Evolutionary conservation across 2,797 vertebrate species (phyloP).

Genomic region (Scomberomorus guttatus): DNA sequence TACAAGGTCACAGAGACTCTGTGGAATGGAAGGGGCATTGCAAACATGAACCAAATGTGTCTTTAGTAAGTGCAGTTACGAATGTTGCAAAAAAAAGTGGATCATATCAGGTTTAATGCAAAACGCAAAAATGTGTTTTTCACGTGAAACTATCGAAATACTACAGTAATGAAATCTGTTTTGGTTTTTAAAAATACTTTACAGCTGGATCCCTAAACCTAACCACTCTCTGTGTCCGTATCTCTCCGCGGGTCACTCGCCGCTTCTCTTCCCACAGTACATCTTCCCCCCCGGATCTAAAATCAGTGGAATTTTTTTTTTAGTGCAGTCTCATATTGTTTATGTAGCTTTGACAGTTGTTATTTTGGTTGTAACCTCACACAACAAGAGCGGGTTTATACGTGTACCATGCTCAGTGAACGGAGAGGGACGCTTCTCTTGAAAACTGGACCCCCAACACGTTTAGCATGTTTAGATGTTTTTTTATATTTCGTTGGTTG

Average conservation of each 20-base stretch:
- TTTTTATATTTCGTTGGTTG: constrained; percentile 68
- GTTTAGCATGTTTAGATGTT: constrained; percentile 56
- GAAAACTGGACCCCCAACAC: constrained; percentile 30
- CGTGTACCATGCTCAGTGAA: constrained; percentile 22
- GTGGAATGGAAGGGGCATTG: neutral
- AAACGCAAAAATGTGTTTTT: neutral
- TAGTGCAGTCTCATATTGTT: constrained; percentile 1
- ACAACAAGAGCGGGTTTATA: constrained; percentile 34
- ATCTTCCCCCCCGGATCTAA: constrained; percentile 5
- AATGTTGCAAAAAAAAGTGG: neutral
- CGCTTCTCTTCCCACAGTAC: constrained; percentile 8
- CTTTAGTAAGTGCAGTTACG: neutral
- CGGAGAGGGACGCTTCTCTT: constrained; percentile 28
- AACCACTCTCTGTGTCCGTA: constrained; percentile 5
- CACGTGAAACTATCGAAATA: neutral
- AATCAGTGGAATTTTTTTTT: constrained; percentile 10
- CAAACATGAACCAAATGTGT: neutral
- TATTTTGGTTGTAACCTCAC: constrained; percentile 50
- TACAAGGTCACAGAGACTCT: neutral
- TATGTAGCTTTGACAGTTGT: constrained; percentile 37
- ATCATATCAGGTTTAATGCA: neutral
- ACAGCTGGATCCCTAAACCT: neutral
- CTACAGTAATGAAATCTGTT: neutral
- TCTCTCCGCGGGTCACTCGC: neutral
- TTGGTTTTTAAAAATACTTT: neutral